Conservation (phyloP, 2,113 vertebrate genomes). For the Myotis brandtii region DNA sequence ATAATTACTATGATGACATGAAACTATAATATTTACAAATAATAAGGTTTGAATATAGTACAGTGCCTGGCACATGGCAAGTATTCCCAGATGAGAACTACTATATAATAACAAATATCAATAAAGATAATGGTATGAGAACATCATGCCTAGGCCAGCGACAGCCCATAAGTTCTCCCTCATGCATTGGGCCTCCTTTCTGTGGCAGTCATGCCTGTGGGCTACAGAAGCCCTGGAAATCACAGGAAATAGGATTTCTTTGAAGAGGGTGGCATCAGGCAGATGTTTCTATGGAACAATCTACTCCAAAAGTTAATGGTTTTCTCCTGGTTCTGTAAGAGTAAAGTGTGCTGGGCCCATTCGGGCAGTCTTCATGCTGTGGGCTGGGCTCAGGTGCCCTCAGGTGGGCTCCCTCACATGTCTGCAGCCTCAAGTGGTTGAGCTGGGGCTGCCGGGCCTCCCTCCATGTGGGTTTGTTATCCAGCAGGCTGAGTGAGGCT, state of each 20-base stretch:
- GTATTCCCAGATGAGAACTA: neutral
- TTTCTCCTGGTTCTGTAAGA: neutral
- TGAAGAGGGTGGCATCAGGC: neutral
- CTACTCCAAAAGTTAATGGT: neutral
- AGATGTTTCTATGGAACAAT: neutral
- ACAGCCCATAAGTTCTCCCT: neutral
- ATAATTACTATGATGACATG: neutral
- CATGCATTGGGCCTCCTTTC: neutral
- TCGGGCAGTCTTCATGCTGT: neutral
- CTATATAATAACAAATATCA: neutral
- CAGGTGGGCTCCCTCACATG: neutral
- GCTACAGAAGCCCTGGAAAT: neutral
- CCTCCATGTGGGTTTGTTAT: neutral
- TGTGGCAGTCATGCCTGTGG: neutral
- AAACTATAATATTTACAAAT: neutral
- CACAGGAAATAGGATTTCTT: neutral
- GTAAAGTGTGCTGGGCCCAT: too few relatives aligned
- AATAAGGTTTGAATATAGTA: neutral
- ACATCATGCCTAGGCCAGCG: neutral
- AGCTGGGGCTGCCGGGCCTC: rapidly evolving
- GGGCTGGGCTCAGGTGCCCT: neutral
- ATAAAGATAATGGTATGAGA: neutral
- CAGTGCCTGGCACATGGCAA: neutral
- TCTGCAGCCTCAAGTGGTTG: neutral
- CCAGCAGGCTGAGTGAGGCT: neutral